Evolutionary conservation across 2,888 invertebrate species (phyloP), one percentile per base, ranked within the genome.

Genomic region (Geotrupes spiniger): DNA sequence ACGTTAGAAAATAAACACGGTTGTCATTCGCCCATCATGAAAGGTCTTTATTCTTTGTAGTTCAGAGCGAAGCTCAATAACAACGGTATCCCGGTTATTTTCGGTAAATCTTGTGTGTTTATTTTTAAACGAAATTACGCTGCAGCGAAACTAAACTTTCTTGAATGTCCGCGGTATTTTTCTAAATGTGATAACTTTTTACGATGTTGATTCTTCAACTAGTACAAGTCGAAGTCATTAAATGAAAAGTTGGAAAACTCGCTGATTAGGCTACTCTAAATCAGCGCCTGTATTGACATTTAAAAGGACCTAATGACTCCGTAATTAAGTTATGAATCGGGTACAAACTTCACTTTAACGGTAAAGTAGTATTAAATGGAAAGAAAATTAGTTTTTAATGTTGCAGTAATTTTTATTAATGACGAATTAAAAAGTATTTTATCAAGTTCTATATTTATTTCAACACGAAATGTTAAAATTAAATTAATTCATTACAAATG

Each of bases 191-290:
- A 10, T 33, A 15, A 15, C 33, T 33, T 33, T 33, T 15, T 33
- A 15, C 15, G 15, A 33, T 14, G 33, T 15, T 15, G 12, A 15
- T 33, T 14, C 42, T 50, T 50, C 41, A 50, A 50, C 42, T 42
- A 46, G 36, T 51, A 50, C 42, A 46, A 46, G 42, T 51, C 42
- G 50, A 41, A 42, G 39, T 42, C 16, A 43, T 25, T 21, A 17
- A 21, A 36, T 17, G 31, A 42, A 47, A 60, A 62, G 58, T 61
- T 62, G 45, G 53, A 48, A 57, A 62, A 62, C 58, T 64, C 59
- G 59, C 58, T 61, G 63, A 63, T 63, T 64, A 63, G 62, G 58
- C 57, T 55, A 58, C 61, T 57, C 61, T 60, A 63, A 64, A 64
- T 64, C 64, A 64, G 55, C 55, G 54, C 52, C 49, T 57, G 60